These are phyloP conservation scores for Saguinus imperator DNA, from an alignment of 2,113 vertebrate species.

Conservation along the genomic window DNA sequence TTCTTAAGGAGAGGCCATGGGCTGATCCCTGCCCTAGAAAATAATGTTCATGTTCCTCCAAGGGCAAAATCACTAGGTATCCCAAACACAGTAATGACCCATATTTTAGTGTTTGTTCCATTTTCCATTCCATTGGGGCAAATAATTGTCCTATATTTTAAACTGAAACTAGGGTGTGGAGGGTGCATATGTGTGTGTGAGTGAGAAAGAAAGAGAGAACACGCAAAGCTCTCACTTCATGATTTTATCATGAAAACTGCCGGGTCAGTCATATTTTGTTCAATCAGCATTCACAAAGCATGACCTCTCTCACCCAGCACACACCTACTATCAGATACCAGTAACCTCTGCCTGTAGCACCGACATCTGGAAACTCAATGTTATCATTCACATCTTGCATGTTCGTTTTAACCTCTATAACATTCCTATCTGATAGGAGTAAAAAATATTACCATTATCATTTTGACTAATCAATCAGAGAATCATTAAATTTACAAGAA, in stretches of 20 bases:
- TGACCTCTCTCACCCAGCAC: neutral
- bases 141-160: slow-evolving; percentile 75
- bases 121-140: slow-evolving; percentile 66
- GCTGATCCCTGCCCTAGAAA: slow-evolving; percentile 48
- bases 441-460: slow-evolving; percentile 8
- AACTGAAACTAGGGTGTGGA: neutral
- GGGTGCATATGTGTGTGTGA: neutral
- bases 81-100: slow-evolving; percentile 67
- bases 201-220: neutral
- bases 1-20: slow-evolving; percentile 10
- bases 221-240: neutral
- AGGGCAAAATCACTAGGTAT: slow-evolving; percentile 57
- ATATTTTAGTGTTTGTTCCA: slow-evolving; percentile 74
- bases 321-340: neutral
- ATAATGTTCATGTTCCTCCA: slow-evolving; percentile 26
- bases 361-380: neutral
- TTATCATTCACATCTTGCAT: neutral
- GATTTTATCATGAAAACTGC: neutral
- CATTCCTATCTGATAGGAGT: neutral
- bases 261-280: neutral
- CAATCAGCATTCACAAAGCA: neutral
- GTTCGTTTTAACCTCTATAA: slow-evolving; percentile 47
- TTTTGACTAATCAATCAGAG: slow-evolving; percentile 52
- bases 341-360: neutral
- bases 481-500: slow-evolving; percentile 28